These are phyloP conservation scores for Accipiter virgatus DNA, from an alignment of 2,113 vertebrate genomes.

Conservation along the genomic window DNA sequence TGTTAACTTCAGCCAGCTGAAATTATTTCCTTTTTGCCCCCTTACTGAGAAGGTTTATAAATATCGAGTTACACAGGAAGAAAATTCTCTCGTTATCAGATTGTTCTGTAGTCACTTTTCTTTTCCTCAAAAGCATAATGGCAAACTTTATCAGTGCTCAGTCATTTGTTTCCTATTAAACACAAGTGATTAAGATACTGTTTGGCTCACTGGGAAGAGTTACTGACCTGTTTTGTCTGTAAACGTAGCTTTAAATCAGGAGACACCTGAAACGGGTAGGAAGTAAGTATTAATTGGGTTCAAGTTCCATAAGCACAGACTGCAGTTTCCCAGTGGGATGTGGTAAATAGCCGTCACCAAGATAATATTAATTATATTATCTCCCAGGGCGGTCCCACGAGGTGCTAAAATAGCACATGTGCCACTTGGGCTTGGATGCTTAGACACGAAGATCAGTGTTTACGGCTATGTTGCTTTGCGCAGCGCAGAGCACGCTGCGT, in stretches of 20 bases:
- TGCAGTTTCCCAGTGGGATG: constrained; percentile 21
- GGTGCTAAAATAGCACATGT: constrained; percentile 22
- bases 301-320: constrained; percentile 8
- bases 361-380: constrained; percentile 57
- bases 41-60: constrained; percentile 31
- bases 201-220: constrained; percentile 17
- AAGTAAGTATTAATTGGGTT: constrained; percentile 33
- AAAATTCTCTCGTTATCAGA: constrained; percentile 54
- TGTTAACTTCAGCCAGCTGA: background rate
- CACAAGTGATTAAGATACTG: constrained; percentile 7
- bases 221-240: constrained; percentile 40
- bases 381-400: constrained; percentile 12
- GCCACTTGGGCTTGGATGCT: constrained; percentile 28
- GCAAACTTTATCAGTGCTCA: constrained; percentile 45
- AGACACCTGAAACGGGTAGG: constrained; percentile 43
- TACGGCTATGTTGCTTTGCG: background rate
- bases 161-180: constrained; percentile 60
- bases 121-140: constrained; percentile 68
- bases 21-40: background rate
- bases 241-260: constrained; percentile 27
- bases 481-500: background rate
- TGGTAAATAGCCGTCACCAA: background rate
- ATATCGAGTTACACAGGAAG: constrained; percentile 44
- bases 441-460: background rate
- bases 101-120: constrained; percentile 58